These are phyloP conservation scores for Augochlorella aurata DNA, from an alignment of 2,888 invertebrate species.

Conservation along the genomic window DNA sequence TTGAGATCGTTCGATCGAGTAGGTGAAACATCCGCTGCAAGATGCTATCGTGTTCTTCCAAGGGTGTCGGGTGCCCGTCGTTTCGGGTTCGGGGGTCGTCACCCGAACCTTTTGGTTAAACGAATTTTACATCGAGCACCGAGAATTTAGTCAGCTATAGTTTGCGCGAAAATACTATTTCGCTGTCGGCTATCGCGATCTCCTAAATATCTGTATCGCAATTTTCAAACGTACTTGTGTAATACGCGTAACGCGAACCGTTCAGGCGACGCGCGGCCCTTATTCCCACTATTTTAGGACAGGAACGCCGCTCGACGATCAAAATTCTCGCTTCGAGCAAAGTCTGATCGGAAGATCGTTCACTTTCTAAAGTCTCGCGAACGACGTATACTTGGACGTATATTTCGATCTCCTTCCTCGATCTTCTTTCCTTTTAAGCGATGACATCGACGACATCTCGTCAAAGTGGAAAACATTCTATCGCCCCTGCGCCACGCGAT, in stretches of 20 bases:
- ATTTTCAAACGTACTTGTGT: too few species aligned
- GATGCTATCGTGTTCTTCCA: not conserved
- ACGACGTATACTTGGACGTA: too few species aligned
- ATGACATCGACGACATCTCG: slow-evolving; percentile 43
- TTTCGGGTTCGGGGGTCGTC: too few species aligned
- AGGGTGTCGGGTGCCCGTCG: too few species aligned
- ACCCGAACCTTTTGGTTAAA: too few species aligned
- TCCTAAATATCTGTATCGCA: too few species aligned
- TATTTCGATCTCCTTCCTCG: too few species aligned
- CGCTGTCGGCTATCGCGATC: too few species aligned
- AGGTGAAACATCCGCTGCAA: not conserved
- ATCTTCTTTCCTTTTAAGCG: slow-evolving; percentile 36
- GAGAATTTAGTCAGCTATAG: too few species aligned
- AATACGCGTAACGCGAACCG: too few species aligned
- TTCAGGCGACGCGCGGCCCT: not conserved
- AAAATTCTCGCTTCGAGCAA: slow-evolving; percentile 37
- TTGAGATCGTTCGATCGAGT: slow-evolving; percentile 23
- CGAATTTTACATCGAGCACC: too few species aligned
- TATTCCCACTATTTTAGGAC: not conserved
- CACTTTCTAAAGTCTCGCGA: slow-evolving; percentile 43
- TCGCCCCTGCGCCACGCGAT: slow-evolving; percentile 46
- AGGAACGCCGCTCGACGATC: slow-evolving; percentile 6
- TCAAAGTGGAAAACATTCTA: slow-evolving; percentile 60
- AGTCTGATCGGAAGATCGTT: slow-evolving; percentile 24
- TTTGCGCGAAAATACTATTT: too few species aligned